Percentiles rank a stretch among this genome's conserved stretches.
phyloP scores from a whole-genome alignment of 2,888 invertebrate species.

The Lasioglossum vierecki region DNA sequence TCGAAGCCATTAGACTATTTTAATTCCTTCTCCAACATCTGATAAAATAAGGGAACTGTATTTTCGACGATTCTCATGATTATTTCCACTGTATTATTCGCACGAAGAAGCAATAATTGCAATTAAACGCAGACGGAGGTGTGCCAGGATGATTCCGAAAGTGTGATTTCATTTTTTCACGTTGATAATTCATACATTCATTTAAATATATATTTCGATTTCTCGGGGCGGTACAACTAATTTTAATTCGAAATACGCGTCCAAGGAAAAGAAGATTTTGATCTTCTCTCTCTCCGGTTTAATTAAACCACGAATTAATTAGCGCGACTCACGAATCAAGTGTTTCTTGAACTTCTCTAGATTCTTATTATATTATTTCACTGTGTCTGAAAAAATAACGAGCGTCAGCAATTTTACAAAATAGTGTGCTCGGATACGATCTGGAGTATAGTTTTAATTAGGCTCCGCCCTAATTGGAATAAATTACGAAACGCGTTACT shows the following conservation, averaged over 20 bases:
- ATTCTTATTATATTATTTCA: background rate
- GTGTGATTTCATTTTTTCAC: background rate
- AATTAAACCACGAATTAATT: background rate
- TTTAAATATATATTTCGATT: background rate
- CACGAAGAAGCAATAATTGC: background rate
- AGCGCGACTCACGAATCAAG: background rate
- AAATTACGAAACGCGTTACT: background rate
- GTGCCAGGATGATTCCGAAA: background rate
- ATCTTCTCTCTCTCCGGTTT: background rate
- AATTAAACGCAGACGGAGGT: background rate
- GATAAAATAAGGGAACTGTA: background rate
- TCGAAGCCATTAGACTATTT: constrained; percentile 4
- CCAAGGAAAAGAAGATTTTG: background rate
- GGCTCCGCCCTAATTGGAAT: background rate
- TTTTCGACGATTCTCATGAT: background rate
- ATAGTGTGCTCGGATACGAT: background rate
- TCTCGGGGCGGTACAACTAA: background rate
- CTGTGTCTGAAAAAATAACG: background rate
- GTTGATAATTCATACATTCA: background rate
- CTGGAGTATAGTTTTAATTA: background rate
- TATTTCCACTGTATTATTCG: background rate
- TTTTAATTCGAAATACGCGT: background rate
- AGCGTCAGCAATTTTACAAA: background rate
- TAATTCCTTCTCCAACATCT: background rate
- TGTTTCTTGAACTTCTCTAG: background rate